These are phyloP conservation scores for Andrena bucephala DNA, from an alignment of 2,888 invertebrate species.

Conservation along the genomic window DNA sequence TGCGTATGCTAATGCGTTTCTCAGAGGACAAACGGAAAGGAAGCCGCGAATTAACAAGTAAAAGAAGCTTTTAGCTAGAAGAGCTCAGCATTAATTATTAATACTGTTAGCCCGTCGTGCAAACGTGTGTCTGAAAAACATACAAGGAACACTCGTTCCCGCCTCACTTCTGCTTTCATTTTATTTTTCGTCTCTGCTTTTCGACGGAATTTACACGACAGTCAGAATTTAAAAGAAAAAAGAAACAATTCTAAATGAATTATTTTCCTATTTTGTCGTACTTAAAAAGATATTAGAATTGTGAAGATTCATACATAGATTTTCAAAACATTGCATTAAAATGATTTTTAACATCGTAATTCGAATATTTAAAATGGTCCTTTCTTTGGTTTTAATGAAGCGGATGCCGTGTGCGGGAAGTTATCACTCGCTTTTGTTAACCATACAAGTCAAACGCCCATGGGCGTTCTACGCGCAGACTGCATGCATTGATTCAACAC, in stretches of 20 bases:
- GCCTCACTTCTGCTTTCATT: background rate
- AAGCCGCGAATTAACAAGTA: conserved; percentile 56
- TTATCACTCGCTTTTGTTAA: too few relatives aligned
- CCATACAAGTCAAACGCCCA: too few relatives aligned
- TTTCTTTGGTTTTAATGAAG: too few relatives aligned
- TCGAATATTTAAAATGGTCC: too few relatives aligned
- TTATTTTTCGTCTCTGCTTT: background rate
- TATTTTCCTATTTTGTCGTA: background rate
- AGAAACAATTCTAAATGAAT: background rate
- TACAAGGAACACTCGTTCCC: background rate
- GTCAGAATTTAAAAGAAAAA: background rate
- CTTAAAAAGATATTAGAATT: background rate
- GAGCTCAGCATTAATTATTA: conserved; percentile 54
- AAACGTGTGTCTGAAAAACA: conserved; percentile 26
- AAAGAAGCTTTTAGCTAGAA: conserved; percentile 58
- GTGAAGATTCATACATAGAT: too few relatives aligned
- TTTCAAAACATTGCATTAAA: too few relatives aligned
- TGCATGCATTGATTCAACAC: too few relatives aligned
- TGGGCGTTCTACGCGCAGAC: too few relatives aligned
- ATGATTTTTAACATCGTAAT: too few relatives aligned
- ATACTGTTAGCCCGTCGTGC: conserved; percentile 35
- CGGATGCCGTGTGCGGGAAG: too few relatives aligned
- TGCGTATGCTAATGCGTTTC: conserved; percentile 51
- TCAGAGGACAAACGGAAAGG: conserved; percentile 21
- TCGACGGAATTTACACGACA: background rate